These are phyloP conservation scores for Cotesia typhae DNA, from an alignment of 1,140 invertebrate species.

Conservation along the genomic window DNA sequence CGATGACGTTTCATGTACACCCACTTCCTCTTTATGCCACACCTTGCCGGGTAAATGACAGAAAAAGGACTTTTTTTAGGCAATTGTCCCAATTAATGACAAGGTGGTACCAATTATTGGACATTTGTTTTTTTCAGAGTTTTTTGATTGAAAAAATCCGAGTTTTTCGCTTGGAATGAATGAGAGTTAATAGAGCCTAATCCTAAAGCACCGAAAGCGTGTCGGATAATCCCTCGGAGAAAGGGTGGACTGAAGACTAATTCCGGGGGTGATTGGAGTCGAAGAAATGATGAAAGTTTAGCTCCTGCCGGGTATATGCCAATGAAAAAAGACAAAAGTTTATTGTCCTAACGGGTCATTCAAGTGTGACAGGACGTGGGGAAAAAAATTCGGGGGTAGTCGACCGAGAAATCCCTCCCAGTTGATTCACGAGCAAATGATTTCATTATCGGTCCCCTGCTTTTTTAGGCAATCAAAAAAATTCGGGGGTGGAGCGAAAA, in stretches of 20 bases:
- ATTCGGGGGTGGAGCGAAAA: constrained; percentile 44
- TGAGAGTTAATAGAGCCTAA: no score
- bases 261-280: background rate
- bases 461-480: constrained; percentile 26
- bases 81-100: no score
- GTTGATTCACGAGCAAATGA: constrained; percentile 50
- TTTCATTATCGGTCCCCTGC: constrained; percentile 54
- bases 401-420: constrained; percentile 48
- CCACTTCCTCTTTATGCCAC: constrained; percentile 67
- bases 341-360: constrained; percentile 1
- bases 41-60: constrained; percentile 46
- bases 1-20: constrained; percentile 63
- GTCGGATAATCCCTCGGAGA: constrained; percentile 17
- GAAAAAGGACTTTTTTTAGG: background rate
- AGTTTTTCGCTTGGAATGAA: no score
- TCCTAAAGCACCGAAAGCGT: background rate
- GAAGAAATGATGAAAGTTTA: background rate
- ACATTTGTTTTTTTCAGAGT: no score
- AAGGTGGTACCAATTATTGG: no score
- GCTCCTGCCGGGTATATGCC: background rate
- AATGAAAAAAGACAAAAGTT: constrained; percentile 6
- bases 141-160: no score
- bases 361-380: constrained; percentile 5
- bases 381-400: background rate
- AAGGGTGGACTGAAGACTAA: constrained; percentile 27